Conservation (phyloP, 2,113 vertebrate genomes). For the Apteryx mantelli region DNA sequence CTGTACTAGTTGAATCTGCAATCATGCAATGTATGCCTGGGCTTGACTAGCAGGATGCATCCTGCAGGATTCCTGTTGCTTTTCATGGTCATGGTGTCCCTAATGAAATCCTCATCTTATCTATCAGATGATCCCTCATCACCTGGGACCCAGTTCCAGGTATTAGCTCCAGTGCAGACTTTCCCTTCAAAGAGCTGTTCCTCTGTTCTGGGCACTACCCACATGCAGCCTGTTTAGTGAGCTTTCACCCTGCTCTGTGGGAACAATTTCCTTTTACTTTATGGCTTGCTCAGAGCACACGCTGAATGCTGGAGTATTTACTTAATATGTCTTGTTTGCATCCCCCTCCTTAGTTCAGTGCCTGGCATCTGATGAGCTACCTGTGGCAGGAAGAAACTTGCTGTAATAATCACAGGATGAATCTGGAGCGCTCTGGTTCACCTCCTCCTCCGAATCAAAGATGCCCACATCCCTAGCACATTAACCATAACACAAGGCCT, state of each 20-base stretch:
- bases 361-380: conserved; percentile 38
- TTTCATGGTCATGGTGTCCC: background rate
- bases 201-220: conserved; percentile 6
- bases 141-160: background rate
- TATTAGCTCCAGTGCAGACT: background rate
- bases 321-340: conserved; percentile 32
- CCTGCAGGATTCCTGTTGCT: conserved; percentile 6
- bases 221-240: background rate
- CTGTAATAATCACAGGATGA: conserved; percentile 43
- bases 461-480: background rate
- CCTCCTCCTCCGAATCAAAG: background rate
- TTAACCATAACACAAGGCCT: background rate
- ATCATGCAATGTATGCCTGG: background rate
- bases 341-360: conserved; percentile 4
- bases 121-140: background rate
- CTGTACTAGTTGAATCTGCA: background rate
- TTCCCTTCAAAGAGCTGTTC: conserved; percentile 17
- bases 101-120: background rate
- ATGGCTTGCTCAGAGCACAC: background rate
- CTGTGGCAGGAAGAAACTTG: conserved; percentile 60
- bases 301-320: background rate
- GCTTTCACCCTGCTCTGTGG: conserved; percentile 26
- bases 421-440: conserved; percentile 31
- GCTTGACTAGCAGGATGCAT: conserved; percentile 16
- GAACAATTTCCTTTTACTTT: conserved; percentile 52